A percentile compares a stretch with the other conserved stretches of the same genome.
phyloP scores from a whole-genome alignment of 2,797 vertebrate genomes.

The Pristis pectinata region DNA sequence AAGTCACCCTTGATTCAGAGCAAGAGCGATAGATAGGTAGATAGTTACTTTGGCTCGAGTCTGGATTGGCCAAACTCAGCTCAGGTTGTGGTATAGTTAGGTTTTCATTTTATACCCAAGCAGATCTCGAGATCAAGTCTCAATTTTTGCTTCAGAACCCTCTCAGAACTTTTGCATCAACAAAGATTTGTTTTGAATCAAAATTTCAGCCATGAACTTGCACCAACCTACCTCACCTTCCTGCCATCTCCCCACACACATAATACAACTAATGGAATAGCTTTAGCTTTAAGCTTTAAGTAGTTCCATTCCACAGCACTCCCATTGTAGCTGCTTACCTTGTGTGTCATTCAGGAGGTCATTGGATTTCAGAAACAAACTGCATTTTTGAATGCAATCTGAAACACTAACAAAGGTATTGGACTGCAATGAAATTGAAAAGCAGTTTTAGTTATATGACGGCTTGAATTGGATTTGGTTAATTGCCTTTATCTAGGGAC shows the following conservation, averaged over 20 bases:
- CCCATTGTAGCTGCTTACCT: too few relatives aligned
- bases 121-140: not conserved
- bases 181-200: not conserved
- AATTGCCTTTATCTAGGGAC: not conserved
- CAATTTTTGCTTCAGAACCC: not conserved
- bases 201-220: too few relatives aligned
- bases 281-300: too few relatives aligned
- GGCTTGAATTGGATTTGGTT: not conserved
- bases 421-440: not conserved
- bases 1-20: too few relatives aligned
- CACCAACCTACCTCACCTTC: not conserved
- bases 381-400: not conserved
- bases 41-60: too few relatives aligned
- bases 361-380: not conserved
- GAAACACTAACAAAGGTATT: not conserved
- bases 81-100: too few relatives aligned
- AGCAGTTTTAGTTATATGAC: not conserved
- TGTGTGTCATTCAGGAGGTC: too few relatives aligned
- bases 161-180: not conserved
- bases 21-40: too few relatives aligned
- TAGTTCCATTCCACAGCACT: too few relatives aligned
- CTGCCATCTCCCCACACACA: not conserved
- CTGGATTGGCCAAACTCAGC: too few relatives aligned
- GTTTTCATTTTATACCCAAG: too few relatives aligned
- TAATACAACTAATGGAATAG: not conserved